Conservation (phyloP, 2,113 vertebrate species). For the Ornithorhynchus anatinus region DNA sequence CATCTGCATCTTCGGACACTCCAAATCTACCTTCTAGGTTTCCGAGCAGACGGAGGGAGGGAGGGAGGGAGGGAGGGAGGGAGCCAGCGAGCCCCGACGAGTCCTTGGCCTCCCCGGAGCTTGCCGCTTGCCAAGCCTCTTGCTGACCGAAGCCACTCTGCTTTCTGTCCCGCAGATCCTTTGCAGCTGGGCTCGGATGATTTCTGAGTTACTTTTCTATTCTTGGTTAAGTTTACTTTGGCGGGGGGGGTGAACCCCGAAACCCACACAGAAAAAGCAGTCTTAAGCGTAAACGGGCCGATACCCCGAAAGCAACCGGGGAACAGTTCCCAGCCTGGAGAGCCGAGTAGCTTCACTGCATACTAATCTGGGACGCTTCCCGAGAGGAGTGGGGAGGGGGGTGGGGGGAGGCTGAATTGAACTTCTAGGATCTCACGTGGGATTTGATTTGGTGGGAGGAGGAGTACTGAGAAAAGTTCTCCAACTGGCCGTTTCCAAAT, state of each 20-base stretch:
- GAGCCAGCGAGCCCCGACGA: too few relatives aligned
- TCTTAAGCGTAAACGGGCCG: slow-evolving; percentile 63
- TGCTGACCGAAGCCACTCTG: slow-evolving; percentile 18
- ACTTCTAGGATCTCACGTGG: fast-evolving
- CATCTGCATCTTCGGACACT: slow-evolving; percentile 93
- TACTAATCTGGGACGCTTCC: slow-evolving; percentile 62
- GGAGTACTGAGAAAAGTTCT: background rate
- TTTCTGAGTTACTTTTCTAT: slow-evolving; percentile 61
- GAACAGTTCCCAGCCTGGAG: slow-evolving; percentile 42
- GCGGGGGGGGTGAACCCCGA: slow-evolving; percentile 60
- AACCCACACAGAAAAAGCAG: slow-evolving; percentile 60
- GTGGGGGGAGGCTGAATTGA: background rate
- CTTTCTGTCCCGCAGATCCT: slow-evolving; percentile 58
- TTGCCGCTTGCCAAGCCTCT: slow-evolving; percentile 50
- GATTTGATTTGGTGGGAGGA: background rate
- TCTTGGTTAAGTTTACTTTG: slow-evolving; percentile 69
- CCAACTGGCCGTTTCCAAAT: background rate
- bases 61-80: background rate
- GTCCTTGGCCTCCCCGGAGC: background rate
- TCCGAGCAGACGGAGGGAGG: background rate
- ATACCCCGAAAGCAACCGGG: slow-evolving; percentile 30
- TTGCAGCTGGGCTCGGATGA: slow-evolving; percentile 65
- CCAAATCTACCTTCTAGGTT: slow-evolving; percentile 86
- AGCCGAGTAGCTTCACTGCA: slow-evolving; percentile 64
- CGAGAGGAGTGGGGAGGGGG: background rate